These are phyloP conservation scores for Mongoloraphidia duomilia DNA, from an alignment of 2,888 invertebrate genomes.

Conservation along the genomic window DNA sequence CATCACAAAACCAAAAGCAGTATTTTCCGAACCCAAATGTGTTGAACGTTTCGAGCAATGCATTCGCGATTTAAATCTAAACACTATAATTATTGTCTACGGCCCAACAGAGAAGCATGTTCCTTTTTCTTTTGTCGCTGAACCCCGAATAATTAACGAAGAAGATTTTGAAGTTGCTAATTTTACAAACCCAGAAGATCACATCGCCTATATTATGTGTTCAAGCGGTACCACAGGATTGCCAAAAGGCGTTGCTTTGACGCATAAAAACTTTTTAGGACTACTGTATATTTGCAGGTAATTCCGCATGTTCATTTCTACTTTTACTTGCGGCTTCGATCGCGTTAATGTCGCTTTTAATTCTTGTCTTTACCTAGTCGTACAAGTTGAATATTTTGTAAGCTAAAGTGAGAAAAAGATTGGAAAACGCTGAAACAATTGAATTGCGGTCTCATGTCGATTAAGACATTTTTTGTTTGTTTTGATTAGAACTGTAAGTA, in stretches of 20 bases:
- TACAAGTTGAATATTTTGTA: too few relatives aligned
- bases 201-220: slow-evolving; percentile 29
- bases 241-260: slow-evolving; percentile 50
- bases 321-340: too few relatives aligned
- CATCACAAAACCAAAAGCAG: slow-evolving; percentile 14
- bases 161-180: background rate
- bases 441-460: too few relatives aligned
- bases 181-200: background rate
- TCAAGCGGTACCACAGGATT: slow-evolving; percentile 58
- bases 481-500: too few relatives aligned
- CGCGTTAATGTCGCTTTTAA: too few relatives aligned
- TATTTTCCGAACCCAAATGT: slow-evolving; percentile 14
- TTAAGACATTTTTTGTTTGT: too few relatives aligned
- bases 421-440: too few relatives aligned
- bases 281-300: background rate
- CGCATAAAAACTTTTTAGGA: slow-evolving; percentile 34
- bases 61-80: slow-evolving; percentile 7
- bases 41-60: slow-evolving; percentile 12
- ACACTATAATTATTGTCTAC: slow-evolving; percentile 15
- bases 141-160: background rate
- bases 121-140: background rate
- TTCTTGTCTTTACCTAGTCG: too few relatives aligned
- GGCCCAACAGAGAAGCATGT: slow-evolving; percentile 8
- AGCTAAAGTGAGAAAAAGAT: too few relatives aligned
- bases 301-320: too few relatives aligned